phyloP scores from a whole-genome alignment of 1,140 invertebrate genomes.

The Atta colombica region DNA sequence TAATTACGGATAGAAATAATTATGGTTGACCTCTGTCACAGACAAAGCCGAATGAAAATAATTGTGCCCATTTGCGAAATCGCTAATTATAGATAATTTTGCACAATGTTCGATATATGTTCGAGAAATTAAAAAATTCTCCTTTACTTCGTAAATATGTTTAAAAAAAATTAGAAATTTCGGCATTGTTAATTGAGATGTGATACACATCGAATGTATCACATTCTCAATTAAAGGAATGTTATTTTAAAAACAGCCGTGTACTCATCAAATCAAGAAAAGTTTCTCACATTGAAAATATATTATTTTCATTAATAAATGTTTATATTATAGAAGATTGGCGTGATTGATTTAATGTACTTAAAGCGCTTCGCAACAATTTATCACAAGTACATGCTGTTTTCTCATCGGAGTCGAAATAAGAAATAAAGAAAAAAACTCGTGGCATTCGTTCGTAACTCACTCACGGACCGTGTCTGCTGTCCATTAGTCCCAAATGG shows the following conservation, averaged over 20 bases:
- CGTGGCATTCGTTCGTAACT: neutral
- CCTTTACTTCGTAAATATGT: neutral
- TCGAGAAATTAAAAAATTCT: neutral
- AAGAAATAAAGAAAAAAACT: neutral
- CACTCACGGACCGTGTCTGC: neutral
- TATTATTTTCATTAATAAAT: neutral
- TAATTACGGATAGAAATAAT: neutral
- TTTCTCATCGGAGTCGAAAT: neutral
- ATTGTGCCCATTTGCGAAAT: conserved; percentile 35
- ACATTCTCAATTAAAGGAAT: neutral
- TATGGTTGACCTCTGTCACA: neutral
- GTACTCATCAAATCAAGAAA: neutral
- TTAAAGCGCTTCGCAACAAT: neutral
- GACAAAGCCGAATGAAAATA: neutral
- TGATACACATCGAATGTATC: neutral
- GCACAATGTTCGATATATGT: neutral
- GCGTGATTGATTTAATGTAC: neutral
- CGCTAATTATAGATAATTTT: neutral
- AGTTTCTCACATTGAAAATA: neutral
- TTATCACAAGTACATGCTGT: neutral
- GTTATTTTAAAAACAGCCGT: neutral
- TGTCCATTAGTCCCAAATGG: conserved; percentile 35
- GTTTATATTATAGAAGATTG: neutral
- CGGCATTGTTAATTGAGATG: neutral
- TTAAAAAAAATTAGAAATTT: neutral